Evolutionary conservation across 2,888 invertebrate species (phyloP), one percentile per base, ranked within the genome.

Genomic region (Pseudoips prasinana): DNA sequence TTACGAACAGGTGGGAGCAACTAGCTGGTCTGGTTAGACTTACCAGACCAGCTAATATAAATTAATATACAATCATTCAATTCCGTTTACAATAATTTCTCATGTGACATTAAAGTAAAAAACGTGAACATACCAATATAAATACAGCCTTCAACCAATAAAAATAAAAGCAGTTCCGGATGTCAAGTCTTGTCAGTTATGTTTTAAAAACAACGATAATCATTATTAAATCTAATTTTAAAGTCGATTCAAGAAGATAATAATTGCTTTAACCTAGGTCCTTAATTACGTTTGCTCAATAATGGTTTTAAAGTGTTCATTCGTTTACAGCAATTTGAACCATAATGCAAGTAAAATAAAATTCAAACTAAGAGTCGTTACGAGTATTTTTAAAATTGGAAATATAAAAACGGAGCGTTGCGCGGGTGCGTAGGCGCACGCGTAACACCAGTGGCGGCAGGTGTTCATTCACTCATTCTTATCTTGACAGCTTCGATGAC

Each of bases 401-500:
- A 64, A 75, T 68, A 58, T 59, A 64, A 64, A 59, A 56, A 56
- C 36, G 50, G 49, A 55, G 59, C 45, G 51, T 50, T 61, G 59
- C 58, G 59, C 63, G 72, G 68, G 67, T 68, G 84, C 73, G 83
- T 79, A 70, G 81, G 82, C 73, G 81, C 76, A 58, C 75, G 86
- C 83, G 87, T 88, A 88, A 86, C 77, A 78, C 85, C 78, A 72
- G 87, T 83, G 73, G 87, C 80, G 71, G 83, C 86, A 86, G 85
- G 85, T 86, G 86, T 80, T 79, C 85, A 80, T 84, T 86, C 84
- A 80, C 67, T 85, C 84, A 82, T 82, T 86, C 83, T 87, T 86
- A 87, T 87, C 87, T 85, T 81, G 87, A 85, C 87, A 88, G 84
- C 73, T 79, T 75, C 78, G 84, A 87, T 88, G 87, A 88, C 80